A percentile compares a stretch with the other conserved stretches of the same genome.
These are phyloP conservation scores for Leucoraja erinaceus DNA, from an alignment of 2,113 vertebrate genomes.

Conservation along the genomic window DNA sequence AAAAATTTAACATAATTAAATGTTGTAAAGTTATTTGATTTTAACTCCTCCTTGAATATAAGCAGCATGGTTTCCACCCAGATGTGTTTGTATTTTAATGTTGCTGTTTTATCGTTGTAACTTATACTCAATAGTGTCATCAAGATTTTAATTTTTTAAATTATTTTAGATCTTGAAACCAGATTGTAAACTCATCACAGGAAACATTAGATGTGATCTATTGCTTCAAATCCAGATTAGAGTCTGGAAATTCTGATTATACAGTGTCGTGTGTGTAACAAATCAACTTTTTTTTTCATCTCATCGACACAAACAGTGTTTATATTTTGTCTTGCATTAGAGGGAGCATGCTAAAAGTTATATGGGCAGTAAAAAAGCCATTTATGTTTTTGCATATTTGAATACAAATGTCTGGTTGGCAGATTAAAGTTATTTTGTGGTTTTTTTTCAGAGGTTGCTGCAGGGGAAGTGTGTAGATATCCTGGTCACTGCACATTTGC, in stretches of 20 bases:
- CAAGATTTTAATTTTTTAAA: neutral
- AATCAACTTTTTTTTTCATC: neutral
- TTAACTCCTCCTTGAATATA: neutral
- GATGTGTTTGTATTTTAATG: neutral
- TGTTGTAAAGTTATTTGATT: neutral
- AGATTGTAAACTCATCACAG: neutral
- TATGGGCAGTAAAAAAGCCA: neutral
- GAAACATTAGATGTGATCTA: neutral
- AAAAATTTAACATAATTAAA: no score
- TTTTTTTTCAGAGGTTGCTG: conserved; percentile 69
- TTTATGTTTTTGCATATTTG: neutral
- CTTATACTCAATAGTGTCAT: neutral
- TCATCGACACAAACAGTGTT: neutral
- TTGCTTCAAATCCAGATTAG: neutral
- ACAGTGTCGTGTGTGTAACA: neutral
- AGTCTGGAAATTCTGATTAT: neutral
- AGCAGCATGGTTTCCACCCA: neutral
- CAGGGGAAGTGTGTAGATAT: conserved; percentile 82
- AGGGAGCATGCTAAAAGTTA: neutral
- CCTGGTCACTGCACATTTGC: conserved; percentile 92
- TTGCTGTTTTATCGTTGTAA: neutral
- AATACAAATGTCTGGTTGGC: neutral
- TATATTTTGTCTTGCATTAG: neutral
- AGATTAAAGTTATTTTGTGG: neutral
- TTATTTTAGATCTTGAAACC: neutral